A percentile compares a stretch with the other conserved stretches of the same genome.
phyloP scores from a whole-genome alignment of 2,113 vertebrate species.

The Danionella cerebrum region DNA sequence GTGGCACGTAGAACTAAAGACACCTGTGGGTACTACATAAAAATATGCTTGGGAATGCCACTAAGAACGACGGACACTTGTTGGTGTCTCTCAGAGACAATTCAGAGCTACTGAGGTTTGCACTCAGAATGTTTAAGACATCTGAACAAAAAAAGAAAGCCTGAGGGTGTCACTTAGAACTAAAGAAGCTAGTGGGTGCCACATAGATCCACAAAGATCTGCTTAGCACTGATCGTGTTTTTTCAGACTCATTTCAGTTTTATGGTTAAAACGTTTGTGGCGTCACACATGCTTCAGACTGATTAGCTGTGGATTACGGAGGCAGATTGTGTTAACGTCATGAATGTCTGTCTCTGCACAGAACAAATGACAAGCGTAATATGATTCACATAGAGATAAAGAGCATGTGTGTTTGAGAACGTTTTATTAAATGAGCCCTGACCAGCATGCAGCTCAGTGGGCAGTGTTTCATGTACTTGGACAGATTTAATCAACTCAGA shows the following conservation, averaged over 20 bases:
- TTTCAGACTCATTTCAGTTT: neutral
- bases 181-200: too few species aligned
- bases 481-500: constrained; percentile 38
- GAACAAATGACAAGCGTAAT: constrained; percentile 11
- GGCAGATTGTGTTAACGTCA: constrained; percentile 2
- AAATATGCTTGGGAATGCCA: too few species aligned
- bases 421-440: constrained; percentile 26
- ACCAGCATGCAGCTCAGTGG: constrained; percentile 7
- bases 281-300: neutral
- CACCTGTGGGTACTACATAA: too few species aligned
- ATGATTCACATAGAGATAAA: constrained; percentile 11
- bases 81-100: too few species aligned
- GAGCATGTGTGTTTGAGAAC: constrained; percentile 25
- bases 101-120: too few species aligned
- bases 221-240: neutral
- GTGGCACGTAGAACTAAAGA: too few species aligned
- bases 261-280: neutral
- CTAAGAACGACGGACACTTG: too few species aligned
- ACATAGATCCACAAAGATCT: neutral
- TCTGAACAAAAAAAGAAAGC: too few species aligned
- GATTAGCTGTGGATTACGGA: neutral
- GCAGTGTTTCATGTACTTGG: constrained; percentile 25
- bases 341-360: neutral
- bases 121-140: too few species aligned
- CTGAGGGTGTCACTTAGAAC: too few species aligned